A percentile compares a stretch with the other conserved stretches of the same genome.
These are phyloP conservation scores for Stegostoma tigrinum DNA, from an alignment of 2,113 vertebrate genomes.

Conservation along the genomic window DNA sequence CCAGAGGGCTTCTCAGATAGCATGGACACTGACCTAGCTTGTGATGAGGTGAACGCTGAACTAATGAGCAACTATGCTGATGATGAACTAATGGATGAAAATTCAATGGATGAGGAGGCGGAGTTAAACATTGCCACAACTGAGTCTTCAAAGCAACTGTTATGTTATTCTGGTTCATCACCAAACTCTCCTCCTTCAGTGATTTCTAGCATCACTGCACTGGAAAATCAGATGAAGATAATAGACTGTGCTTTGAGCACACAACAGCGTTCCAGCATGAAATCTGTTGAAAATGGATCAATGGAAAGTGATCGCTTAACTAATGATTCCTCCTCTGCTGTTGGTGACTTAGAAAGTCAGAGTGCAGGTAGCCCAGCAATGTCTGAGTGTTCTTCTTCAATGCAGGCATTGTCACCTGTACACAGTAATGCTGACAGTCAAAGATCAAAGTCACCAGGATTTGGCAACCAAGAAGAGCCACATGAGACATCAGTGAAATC, in stretches of 20 bases:
- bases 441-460: constrained; percentile 78
- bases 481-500: constrained; percentile 82
- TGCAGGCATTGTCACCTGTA: constrained; percentile 79
- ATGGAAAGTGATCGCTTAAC: constrained; percentile 81
- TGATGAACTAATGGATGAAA: constrained; percentile 82
- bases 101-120: constrained; percentile 82
- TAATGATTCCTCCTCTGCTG: constrained; percentile 74
- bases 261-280: constrained; percentile 67
- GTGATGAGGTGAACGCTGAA: constrained; percentile 80
- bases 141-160: constrained; percentile 65
- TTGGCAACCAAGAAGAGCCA: constrained; percentile 67
- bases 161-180: constrained; percentile 66
- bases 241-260: constrained; percentile 85
- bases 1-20: constrained; percentile 82
- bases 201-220: constrained; percentile 89
- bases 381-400: constrained; percentile 86
- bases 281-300: constrained; percentile 74
- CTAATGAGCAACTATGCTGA: constrained; percentile 79
- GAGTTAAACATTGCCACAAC: constrained; percentile 69
- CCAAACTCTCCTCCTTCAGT: constrained; percentile 86
- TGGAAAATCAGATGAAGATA: constrained; percentile 99
- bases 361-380: constrained; percentile 86
- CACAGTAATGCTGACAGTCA: constrained; percentile 82
- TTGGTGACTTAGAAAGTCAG: constrained; percentile 82
- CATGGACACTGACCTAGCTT: constrained; percentile 81